Evolutionary conservation across 2,888 invertebrate genomes (phyloP).

Genomic region (Blastobasis adustella): DNA sequence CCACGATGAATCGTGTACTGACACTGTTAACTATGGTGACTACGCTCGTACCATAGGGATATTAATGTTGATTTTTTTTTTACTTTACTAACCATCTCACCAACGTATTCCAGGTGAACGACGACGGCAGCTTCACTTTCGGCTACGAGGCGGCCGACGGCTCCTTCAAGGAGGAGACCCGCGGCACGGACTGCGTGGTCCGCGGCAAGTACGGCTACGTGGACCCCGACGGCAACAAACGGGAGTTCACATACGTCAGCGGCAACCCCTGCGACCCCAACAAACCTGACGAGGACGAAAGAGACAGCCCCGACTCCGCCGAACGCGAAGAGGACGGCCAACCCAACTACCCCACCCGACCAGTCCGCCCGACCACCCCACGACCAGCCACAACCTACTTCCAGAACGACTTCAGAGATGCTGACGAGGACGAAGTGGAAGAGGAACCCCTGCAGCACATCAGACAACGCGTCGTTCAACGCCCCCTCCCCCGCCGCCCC

Average conservation of each 20-base stretch:
- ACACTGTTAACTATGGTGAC: no score
- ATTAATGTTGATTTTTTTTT: neutral
- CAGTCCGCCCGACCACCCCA: conserved; percentile 63
- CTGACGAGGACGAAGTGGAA: conserved; percentile 76
- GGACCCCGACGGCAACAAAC: conserved; percentile 89
- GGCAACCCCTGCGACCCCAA: conserved; percentile 91
- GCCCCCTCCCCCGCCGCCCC: conserved; percentile 54
- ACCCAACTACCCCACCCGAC: conserved; percentile 73
- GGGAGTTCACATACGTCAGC: conserved; percentile 90
- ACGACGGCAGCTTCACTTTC: conserved; percentile 89
- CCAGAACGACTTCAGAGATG: conserved; percentile 81
- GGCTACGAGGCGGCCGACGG: conserved; percentile 91
- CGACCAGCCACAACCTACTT: conserved; percentile 79
- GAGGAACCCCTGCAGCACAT: conserved; percentile 68
- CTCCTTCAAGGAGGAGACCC: conserved; percentile 89
- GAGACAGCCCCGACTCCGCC: conserved; percentile 74
- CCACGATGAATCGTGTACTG: no score
- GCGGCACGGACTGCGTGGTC: conserved; percentile 90
- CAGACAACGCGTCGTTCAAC: conserved; percentile 65
- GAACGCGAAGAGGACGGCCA: conserved; percentile 76
- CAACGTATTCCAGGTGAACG: conserved; percentile 74
- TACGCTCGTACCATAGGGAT: no score
- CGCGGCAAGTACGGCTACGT: conserved; percentile 91
- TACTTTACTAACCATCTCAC: neutral
- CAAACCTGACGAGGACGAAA: conserved; percentile 81